Base-by-base conservation (phyloP, 2,113 vertebrate genomes). In the Ophiodon elongatus region DNA sequence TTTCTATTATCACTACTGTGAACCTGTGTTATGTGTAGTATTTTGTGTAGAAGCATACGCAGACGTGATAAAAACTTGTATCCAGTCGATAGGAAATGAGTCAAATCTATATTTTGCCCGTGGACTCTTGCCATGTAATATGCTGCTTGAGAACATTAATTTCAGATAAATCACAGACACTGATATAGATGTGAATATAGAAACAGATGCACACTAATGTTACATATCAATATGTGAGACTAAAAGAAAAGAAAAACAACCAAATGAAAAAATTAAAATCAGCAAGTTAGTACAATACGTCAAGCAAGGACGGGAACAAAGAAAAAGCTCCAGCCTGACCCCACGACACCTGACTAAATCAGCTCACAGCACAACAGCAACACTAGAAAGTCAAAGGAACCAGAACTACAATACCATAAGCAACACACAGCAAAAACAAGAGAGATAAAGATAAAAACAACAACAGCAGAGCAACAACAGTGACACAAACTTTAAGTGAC, bases 291-390 rank as follows among this genome's bases (percentile, higher is more conserved):
- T 92, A 92, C 69, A 41, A 84, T 84, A 91, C 29, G 73, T 89
- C 89, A 94, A 94, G 89, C 93, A 91, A 87, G 79, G 80, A 93
- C 88, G 74, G 87, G 90, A 90, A 93, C 59, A 94, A 85, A 94
- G 79, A 84, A 93, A 94, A 92, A 92, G 88, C 88, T 94, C 94
- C 90, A 93, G 91, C 85, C 89, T 93, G 89, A 87, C 84, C 93
- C 91, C 85, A 95, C 89, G 64, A 94, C 92, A 93, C 90, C 91
- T 92, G 85, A 94, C 89, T 91, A 87, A 94, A 85, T 92, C 91
- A 95, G 91, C 91, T 92, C 88, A 94, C 94, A 94, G 84, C 94
- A 96, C 94, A 92, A 94, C 91, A 94, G 90, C 90, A 87, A 94
- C 91, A 95, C 90, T 85, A 91, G 89, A 90, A 94, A 85, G 85